Conservation (phyloP, 2,888 invertebrate species). For the Hydraecia micacea region DNA sequence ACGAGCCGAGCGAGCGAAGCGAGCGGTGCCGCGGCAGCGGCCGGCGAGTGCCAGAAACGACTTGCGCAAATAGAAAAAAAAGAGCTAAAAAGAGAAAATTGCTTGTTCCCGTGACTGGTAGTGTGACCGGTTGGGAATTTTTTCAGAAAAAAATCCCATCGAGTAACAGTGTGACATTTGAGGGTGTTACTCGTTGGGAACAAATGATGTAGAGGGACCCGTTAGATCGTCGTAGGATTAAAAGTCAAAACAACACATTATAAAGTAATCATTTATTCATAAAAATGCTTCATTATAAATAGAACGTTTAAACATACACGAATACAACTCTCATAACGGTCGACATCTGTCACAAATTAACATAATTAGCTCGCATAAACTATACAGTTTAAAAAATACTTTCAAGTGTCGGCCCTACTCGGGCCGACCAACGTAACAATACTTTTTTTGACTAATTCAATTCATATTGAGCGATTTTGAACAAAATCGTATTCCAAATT, state of each 20-base stretch:
- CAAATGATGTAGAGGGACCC: too few species aligned
- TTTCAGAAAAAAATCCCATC: too few species aligned
- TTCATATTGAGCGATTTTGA: constrained; percentile 66
- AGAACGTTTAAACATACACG: constrained; percentile 79
- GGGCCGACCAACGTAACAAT: constrained; percentile 63
- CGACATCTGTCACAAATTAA: constrained; percentile 71
- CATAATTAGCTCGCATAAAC: constrained; percentile 76
- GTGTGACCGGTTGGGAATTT: too few species aligned
- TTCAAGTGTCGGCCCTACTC: constrained; percentile 56
- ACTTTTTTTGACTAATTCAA: constrained; percentile 67
- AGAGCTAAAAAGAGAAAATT: too few species aligned
- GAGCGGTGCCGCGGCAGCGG: too few species aligned
- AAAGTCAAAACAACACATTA: constrained; percentile 48
- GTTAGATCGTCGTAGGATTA: too few species aligned
- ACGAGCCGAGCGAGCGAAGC: too few species aligned
- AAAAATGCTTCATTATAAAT: constrained; percentile 89
- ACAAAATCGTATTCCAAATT: constrained; percentile 59
- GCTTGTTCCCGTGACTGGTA: too few species aligned
- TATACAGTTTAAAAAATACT: constrained; percentile 76
- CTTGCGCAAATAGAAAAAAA: too few species aligned
- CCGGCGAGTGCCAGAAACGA: too few species aligned
- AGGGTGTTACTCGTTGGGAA: too few species aligned
- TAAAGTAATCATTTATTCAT: constrained; percentile 83
- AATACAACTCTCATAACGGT: constrained; percentile 76
- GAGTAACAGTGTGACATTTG: too few species aligned